Evolutionary conservation across 2,797 vertebrate genomes (phyloP), one percentile per base, ranked within the genome.

Genomic region (Dermochelys coriacea): DNA sequence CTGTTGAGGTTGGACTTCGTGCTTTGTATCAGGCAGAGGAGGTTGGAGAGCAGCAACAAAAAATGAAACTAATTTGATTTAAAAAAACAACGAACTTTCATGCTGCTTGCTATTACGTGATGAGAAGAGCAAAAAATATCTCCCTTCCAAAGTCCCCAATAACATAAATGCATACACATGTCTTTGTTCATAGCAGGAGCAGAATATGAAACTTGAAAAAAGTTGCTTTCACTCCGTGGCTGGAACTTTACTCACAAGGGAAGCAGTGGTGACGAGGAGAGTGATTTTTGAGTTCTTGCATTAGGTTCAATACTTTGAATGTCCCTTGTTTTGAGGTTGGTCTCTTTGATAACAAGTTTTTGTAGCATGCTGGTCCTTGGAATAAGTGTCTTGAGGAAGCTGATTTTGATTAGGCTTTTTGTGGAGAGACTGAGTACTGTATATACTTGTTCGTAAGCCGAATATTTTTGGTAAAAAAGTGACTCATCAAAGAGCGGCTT

Each of bases 391-490:
- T 64, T 57, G 14, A 37, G 4, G 57, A 51, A 51, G 5, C 23
- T 54, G 68, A 27, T 87, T 93, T 86, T 68, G 54, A 7, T 94
- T 19, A 49, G 27, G 55, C 87, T 23, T 83, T 90, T 50, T 51
- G 21, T 84, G 78, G 74, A 64, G 85, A 78, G 74, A n/a, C 50
- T 71, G 80, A 37, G 82, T 41, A 41, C 41, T 41, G 41, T 41
- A 41, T 41, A 41, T 41, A 41, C 41, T 41, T 41, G 41, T 41
- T 41, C 41, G 5, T 41, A 41, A 41, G 5, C 41, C 5, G 5
- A 41, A 41, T 41, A 41, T 41, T 41, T 41, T 41, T 41, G 41
- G 41, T 41, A 41, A 41, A 41, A 41, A 41, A 41, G 41, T 41
- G 41, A 41, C 41, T 41, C n/a, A n/a, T n/a, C 41, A 41, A 41